Conservation (phyloP, 2,888 invertebrate species). For the Cantharis rustica region DNA sequence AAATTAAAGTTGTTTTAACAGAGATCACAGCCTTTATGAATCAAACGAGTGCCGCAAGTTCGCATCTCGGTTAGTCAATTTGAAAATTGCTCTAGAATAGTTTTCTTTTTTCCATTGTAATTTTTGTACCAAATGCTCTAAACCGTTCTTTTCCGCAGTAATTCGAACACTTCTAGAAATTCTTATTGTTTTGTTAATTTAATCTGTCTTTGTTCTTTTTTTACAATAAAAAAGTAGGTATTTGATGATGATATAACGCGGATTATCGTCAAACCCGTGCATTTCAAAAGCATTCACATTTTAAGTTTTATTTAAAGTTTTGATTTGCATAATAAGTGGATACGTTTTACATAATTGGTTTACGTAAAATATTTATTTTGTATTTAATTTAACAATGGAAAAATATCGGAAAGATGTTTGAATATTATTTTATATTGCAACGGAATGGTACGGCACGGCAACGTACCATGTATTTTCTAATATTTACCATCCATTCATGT, state of each 20-base stretch:
- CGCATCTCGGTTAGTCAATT: too few species aligned
- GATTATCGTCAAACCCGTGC: background rate
- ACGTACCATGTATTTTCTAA: constrained; percentile 28
- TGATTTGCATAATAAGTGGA: background rate
- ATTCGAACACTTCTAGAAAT: background rate
- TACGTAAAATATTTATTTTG: background rate
- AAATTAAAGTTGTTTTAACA: too few species aligned
- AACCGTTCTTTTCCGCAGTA: background rate
- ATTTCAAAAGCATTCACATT: background rate
- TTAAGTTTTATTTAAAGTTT: background rate
- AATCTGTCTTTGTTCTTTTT: background rate
- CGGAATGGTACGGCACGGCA: background rate
- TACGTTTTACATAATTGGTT: background rate
- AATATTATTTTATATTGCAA: background rate
- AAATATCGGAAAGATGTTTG: background rate
- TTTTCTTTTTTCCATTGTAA: background rate
- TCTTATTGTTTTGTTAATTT: background rate
- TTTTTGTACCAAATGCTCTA: too few species aligned
- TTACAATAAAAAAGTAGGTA: background rate
- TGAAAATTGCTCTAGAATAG: background rate
- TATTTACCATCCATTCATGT: constrained; percentile 29
- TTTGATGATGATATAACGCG: background rate
- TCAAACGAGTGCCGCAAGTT: too few species aligned
- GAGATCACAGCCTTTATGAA: too few species aligned
- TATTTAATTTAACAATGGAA: background rate